Percentiles rank a stretch among this genome's conserved stretches.
phyloP scores from a whole-genome alignment of 2,113 vertebrate species.

The Oreochromis tanganicae region DNA sequence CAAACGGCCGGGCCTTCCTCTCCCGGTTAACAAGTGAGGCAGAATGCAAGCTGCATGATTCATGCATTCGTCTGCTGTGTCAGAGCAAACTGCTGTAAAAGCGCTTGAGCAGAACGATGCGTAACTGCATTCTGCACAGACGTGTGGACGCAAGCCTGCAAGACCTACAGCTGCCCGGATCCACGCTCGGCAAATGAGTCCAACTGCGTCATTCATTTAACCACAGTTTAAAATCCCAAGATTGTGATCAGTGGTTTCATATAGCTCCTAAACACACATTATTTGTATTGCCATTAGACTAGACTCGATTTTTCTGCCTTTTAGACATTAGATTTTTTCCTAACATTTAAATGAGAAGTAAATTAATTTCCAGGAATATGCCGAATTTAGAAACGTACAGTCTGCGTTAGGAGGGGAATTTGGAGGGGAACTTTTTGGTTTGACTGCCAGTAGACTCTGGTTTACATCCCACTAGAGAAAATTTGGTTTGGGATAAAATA shows the following conservation, averaged over 20 bases:
- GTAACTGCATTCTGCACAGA: not conserved
- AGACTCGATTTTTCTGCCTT: not conserved
- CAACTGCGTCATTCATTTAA: not conserved
- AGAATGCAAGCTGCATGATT: not conserved
- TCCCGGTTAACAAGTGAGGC: not conserved
- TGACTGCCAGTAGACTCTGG: not conserved
- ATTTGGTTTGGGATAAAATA: not conserved
- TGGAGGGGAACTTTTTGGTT: not conserved
- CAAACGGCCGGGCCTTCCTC: not conserved
- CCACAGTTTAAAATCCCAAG: not conserved
- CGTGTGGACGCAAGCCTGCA: not conserved
- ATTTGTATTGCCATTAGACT: not conserved
- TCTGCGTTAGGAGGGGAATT: not conserved
- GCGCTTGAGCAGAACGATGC: not conserved
- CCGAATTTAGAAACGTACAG: not conserved
- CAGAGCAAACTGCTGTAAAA: not conserved
- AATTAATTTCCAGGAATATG: not conserved
- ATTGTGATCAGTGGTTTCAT: not conserved
- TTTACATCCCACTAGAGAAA: not conserved
- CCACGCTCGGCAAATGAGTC: too few species aligned
- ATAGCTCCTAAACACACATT: not conserved
- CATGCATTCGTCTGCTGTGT: not conserved
- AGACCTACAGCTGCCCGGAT: not conserved
- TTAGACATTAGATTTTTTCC: not conserved
- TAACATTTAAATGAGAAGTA: not conserved